Evolutionary conservation across 2,888 invertebrate species (phyloP), one percentile per base, ranked within the genome.

Genomic region (Pristionchus entomophagus): DNA sequence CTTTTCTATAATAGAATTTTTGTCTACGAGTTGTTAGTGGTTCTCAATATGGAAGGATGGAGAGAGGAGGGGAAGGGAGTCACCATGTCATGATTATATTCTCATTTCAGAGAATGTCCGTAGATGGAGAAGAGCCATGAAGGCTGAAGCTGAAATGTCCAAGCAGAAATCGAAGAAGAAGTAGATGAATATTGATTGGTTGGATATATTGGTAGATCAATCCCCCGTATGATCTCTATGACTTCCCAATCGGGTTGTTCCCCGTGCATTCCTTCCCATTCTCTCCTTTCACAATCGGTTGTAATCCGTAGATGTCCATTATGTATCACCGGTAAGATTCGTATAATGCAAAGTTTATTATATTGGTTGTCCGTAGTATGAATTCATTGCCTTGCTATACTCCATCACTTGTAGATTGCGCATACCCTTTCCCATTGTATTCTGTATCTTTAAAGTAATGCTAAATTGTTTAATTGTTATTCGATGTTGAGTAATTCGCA

Each of bases 61-160:
- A n/a, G n/a, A n/a, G n/a, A n/a, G n/a, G n/a, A n/a, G n/a, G n/a
- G n/a, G n/a, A n/a, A n/a, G n/a, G n/a, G n/a, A n/a, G n/a, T n/a
- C n/a, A n/a, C n/a, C n/a, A n/a, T n/a, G 45, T 45, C 6, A 14
- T 45, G 8, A 45, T 45, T 45, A 8, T 22, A 56, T 56, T 38
- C 19, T 10, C 38, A 38, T 69, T 84, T 2, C 73, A 84, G 84
- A 84, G 29, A 84, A 84, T 53, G 84, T 84, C 41, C 84, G 84
- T 29, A 69, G 32, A 73, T 84, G 84, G 84, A 49, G 73, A 35
- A 29, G 53, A 73, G 51, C 73, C 5, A 84, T 84, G 35, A 73
- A 69, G 38, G 22, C 69, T 29, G 84, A 84, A 38, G 45, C 84
- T 12, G 84, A 84, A 53, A 35, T 84, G 38, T 32, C 73, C 14